Base-by-base conservation (phyloP, 2,888 invertebrate species). In the Orthonevra nobilis region DNA sequence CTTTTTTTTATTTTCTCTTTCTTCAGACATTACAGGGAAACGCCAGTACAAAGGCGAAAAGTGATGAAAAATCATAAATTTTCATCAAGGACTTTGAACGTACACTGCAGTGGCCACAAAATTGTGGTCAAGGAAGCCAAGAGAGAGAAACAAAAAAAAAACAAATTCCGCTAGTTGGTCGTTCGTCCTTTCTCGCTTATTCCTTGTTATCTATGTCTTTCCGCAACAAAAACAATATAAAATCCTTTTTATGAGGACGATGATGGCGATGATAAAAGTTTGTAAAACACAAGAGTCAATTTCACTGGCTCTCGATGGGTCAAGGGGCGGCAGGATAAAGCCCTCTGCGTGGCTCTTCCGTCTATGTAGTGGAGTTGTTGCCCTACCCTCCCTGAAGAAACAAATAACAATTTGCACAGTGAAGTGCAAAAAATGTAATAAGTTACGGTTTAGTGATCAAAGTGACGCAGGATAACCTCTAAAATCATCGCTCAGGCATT, bases 281-380 rank as follows among this genome's bases (percentile, higher is more conserved):
- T 73, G 79, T 73, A 79, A 79, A 79, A 68, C 79, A 79, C 79
- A 73, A 79, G 79, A 79, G 73, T 79, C 73, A 79, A 79, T 79
- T 73, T 79, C 72, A 58, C 61, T 63, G 61, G 14, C 56, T 30
- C 56, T 42, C 34, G 42, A 28, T 32, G 42, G 30, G 17, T 23
- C 23, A 23, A 5, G 32, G 26, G 15, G 28, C 42, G 42, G 10
- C 3, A 12, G 12, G 9, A 23, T 6, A 20, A 9, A 44, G 10
- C 28, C n/a, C 4, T 6, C 19, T 6, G 69, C 19, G 36, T 52
- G 34, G 52, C 26, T 64, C 32, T 46, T 70, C 26, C 36, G 15
- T n/a, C 52, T 44, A 44, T 61, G 61, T 61, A 52, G 19, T 20
- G 36, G n/a, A 19, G 44, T 30, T 56, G 38, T 30, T 58, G 26